Evolutionary conservation across 2,113 vertebrate genomes (phyloP).

Genomic region (Chloebia gouldiae): DNA sequence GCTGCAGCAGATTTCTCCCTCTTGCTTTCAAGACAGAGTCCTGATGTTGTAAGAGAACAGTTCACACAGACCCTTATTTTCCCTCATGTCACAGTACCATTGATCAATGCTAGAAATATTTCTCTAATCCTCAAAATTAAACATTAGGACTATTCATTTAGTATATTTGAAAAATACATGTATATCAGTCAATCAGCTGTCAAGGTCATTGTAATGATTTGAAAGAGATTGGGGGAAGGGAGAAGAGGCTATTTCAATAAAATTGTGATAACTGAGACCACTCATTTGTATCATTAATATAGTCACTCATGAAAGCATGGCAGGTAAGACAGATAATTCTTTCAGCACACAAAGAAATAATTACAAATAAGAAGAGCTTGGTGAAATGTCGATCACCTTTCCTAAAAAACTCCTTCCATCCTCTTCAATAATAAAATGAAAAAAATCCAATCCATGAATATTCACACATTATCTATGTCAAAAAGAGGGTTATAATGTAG

Average conservation of each 20-base stretch:
- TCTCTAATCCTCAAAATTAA: slow-evolving; percentile 23
- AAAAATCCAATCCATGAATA: not conserved
- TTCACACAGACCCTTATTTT: slow-evolving; percentile 8
- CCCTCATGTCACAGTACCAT: not conserved
- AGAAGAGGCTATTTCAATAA: not conserved
- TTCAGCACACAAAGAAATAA: slow-evolving; percentile 11
- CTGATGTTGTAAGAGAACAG: not conserved
- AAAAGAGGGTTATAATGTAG: not conserved
- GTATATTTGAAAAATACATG: not conserved
- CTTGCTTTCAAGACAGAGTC: slow-evolving; percentile 31
- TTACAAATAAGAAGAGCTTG: not conserved
- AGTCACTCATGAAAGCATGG: not conserved
- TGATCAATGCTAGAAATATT: not conserved
- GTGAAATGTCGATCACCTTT: not conserved
- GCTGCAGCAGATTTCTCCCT: slow-evolving; percentile 46
- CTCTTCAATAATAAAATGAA: not conserved
- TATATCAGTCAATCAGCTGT: not conserved
- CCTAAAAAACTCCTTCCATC: not conserved
- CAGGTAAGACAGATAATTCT: not conserved
- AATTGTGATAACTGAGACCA: not conserved
- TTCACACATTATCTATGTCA: not conserved
- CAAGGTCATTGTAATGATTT: slow-evolving; percentile 40
- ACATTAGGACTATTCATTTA: not conserved
- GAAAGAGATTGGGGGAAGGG: not conserved
- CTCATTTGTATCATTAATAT: slow-evolving; percentile 35